Evolutionary conservation across 1,140 invertebrate genomes (phyloP).

Genomic region (Meteorus sp.): DNA sequence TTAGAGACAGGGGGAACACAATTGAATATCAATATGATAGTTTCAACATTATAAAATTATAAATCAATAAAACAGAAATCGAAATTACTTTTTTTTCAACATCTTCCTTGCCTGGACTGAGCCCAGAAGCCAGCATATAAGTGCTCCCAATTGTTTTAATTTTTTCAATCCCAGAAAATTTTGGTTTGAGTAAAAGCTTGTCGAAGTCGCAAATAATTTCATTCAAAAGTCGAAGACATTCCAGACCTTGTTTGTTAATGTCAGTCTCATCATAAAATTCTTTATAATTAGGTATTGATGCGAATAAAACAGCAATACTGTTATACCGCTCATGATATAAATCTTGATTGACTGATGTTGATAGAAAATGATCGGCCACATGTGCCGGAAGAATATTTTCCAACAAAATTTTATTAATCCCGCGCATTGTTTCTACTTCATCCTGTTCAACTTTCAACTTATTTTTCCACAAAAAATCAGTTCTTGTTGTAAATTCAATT

Average conservation of each 20-base stretch:
- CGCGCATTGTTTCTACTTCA: constrained; percentile 91
- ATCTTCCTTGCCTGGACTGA: constrained; percentile 84
- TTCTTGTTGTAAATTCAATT: constrained; percentile 82
- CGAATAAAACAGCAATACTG: constrained; percentile 96
- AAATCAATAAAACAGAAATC: too few species aligned
- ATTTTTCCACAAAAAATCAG: constrained; percentile 92
- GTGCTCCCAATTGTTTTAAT: constrained; percentile 99
- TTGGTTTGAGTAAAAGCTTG: constrained; percentile 90
- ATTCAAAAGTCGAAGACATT: constrained; percentile 92
- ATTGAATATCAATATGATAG: constrained; percentile 26
- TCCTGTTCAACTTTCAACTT: constrained; percentile 90
- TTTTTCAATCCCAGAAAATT: constrained; percentile 95
- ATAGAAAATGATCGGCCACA: constrained; percentile 91
- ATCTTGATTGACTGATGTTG: constrained; percentile 71
- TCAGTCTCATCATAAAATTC: constrained; percentile 98
- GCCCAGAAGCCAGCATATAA: constrained; percentile 95
- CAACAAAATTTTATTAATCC: constrained; percentile 91
- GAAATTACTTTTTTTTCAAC: constrained; percentile 63
- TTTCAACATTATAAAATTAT: constrained; percentile 20
- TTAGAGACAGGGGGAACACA: too few species aligned
- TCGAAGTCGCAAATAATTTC: constrained; percentile 99
- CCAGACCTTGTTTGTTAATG: constrained; percentile 94
- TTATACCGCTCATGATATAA: constrained; percentile 93
- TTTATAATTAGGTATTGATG: constrained; percentile 97
- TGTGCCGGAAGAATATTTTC: constrained; percentile 97